Percentiles rank a stretch among this genome's conserved stretches.
These are phyloP conservation scores for Molossus molossus DNA, from an alignment of 2,797 vertebrate genomes.

Conservation along the genomic window DNA sequence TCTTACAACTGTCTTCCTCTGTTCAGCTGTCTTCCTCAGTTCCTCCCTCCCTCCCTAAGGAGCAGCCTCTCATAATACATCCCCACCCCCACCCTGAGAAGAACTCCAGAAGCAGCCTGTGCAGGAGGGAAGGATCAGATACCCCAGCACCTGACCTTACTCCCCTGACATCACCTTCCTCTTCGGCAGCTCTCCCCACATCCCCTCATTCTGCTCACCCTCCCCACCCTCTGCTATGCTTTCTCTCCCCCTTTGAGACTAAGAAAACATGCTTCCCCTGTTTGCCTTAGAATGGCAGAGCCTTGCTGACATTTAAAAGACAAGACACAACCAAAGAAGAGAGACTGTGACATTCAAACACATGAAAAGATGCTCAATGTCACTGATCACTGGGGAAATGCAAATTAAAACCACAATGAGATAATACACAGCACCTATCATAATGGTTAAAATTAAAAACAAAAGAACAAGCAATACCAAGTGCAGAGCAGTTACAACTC, in stretches of 20 bases:
- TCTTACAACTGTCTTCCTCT: background rate
- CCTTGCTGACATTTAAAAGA: background rate
- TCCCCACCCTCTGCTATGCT: background rate
- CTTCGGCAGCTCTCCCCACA: background rate
- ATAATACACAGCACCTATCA: background rate
- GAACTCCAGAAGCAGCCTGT: background rate
- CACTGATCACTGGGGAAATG: background rate
- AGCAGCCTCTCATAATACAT: background rate
- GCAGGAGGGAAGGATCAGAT: background rate
- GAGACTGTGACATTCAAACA: background rate
- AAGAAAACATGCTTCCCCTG: background rate
- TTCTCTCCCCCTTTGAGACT: background rate
- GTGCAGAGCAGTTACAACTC: background rate
- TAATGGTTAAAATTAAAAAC: background rate
- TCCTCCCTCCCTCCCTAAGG: background rate
- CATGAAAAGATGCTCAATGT: background rate
- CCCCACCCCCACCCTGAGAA: background rate
- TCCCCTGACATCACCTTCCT: background rate
- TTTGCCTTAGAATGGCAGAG: background rate
- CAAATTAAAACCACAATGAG: constrained; percentile 21
- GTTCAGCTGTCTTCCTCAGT: background rate
- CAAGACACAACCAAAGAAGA: constrained; percentile 39
- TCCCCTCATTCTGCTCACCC: background rate
- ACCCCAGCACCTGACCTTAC: background rate
- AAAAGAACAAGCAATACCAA: background rate